These are phyloP conservation scores for Zootoca vivipara DNA, from an alignment of 2,113 vertebrate genomes.

Conservation along the genomic window DNA sequence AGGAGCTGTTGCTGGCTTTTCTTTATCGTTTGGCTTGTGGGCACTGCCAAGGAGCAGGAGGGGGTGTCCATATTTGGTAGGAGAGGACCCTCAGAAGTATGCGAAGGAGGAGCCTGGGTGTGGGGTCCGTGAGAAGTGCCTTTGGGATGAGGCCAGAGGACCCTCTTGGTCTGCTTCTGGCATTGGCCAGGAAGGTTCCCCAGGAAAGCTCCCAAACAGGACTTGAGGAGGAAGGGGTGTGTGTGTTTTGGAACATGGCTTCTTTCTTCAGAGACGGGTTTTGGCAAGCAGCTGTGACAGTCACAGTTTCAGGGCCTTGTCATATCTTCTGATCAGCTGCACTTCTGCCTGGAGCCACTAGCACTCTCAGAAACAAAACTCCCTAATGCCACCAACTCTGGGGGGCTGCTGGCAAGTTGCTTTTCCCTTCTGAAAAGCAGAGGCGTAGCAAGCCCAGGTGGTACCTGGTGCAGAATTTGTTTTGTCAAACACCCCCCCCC, in stretches of 20 bases:
- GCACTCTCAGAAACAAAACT: neutral
- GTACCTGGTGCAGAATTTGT: too few species aligned
- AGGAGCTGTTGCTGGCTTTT: neutral
- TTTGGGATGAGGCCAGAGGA: neutral
- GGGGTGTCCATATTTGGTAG: neutral
- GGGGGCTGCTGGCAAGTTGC: neutral
- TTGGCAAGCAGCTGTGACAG: neutral
- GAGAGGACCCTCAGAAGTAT: neutral
- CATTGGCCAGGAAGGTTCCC: neutral
- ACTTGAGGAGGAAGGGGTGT: neutral
- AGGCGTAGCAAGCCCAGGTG: too few species aligned
- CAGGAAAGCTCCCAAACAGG: neutral
- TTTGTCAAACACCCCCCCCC: too few species aligned
- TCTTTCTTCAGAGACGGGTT: neutral
- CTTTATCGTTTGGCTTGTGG: neutral
- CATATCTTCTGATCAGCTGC: too few species aligned
- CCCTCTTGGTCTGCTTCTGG: neutral
- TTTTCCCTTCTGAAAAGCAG: neutral
- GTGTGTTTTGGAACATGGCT: neutral
- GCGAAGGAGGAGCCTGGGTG: too few species aligned
- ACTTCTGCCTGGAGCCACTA: neutral
- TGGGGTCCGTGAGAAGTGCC: neutral
- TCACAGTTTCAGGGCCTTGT: neutral
- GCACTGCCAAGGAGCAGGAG: too few species aligned
- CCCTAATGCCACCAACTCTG: neutral